These are phyloP conservation scores for Ylistrum balloti DNA, from an alignment of 1,140 invertebrate species.

Conservation along the genomic window DNA sequence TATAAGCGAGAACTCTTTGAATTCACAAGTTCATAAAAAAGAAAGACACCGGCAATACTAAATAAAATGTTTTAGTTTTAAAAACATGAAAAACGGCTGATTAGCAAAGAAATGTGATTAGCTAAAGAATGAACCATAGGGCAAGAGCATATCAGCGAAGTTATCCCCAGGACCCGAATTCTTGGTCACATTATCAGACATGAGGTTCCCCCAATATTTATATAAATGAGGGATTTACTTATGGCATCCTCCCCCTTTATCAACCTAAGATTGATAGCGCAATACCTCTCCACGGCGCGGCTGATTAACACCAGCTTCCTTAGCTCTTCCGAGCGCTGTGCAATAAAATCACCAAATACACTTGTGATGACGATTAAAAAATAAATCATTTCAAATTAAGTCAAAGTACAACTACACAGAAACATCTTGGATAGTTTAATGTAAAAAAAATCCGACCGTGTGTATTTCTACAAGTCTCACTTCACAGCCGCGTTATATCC, in stretches of 20 bases:
- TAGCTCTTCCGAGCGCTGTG: neutral
- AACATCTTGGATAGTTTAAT: slow-evolving; percentile 30
- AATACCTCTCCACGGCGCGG: neutral
- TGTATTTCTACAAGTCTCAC: neutral
- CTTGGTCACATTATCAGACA: slow-evolving; percentile 1
- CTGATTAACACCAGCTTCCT: slow-evolving; percentile 30
- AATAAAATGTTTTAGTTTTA: no score
- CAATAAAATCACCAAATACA: slow-evolving; percentile 20
- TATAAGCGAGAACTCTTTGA: no score
- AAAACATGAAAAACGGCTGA: no score
- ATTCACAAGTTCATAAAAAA: no score
- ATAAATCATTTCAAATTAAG: slow-evolving; percentile 40
- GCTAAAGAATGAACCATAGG: neutral
- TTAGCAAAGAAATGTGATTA: neutral
- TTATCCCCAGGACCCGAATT: neutral
- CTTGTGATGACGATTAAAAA: slow-evolving; percentile 39
- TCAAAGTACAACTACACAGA: slow-evolving; percentile 18
- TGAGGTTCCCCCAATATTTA: neutral
- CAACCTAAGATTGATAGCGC: neutral
- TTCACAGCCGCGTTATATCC: neutral
- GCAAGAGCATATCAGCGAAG: neutral
- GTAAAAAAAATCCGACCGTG: neutral
- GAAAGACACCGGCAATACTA: no score
- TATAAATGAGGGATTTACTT: neutral
- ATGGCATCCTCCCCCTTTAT: neutral